Percentiles rank a stretch among this genome's conserved stretches.
These are phyloP conservation scores for Echinometra lucunter DNA, from an alignment of 53 echinoderm and acorn worm genomes.

Conservation along the genomic window DNA sequence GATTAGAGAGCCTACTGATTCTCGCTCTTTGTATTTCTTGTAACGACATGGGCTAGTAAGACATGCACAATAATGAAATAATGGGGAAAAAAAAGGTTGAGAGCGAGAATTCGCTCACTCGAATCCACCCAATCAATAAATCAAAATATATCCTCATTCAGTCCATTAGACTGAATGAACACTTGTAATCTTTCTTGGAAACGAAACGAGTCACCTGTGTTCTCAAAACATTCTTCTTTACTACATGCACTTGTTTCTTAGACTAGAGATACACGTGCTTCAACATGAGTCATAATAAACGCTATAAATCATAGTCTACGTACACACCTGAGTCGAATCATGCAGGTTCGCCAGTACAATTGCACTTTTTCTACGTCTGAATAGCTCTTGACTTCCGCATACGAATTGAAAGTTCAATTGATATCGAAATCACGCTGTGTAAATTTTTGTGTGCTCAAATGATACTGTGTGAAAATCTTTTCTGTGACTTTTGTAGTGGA, in stretches of 20 bases:
- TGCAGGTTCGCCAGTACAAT: not conserved
- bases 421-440: not conserved
- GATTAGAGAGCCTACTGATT: too few relatives aligned
- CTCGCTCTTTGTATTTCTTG: too few relatives aligned
- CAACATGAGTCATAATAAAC: not conserved
- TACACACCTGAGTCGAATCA: too few relatives aligned
- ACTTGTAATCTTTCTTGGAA: not conserved
- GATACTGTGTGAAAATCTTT: not conserved
- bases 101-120: too few relatives aligned
- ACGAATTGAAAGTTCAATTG: constrained; percentile 25
- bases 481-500: not conserved
- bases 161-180: not conserved
- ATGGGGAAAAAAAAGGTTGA: too few relatives aligned
- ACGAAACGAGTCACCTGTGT: not conserved
- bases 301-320: not conserved
- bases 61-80: too few relatives aligned
- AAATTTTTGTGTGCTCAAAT: not conserved
- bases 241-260: not conserved
- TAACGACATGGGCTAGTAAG: too few relatives aligned
- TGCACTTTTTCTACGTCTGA: constrained; percentile 2
- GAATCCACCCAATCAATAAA: not conserved
- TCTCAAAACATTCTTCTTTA: not conserved
- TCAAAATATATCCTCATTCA: not conserved
- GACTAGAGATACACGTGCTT: not conserved
- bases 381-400: not conserved